A percentile compares a stretch with the other conserved stretches of the same genome.
Conservation (phyloP, 2,888 invertebrate species). For the Machimus atricapillus region DNA sequence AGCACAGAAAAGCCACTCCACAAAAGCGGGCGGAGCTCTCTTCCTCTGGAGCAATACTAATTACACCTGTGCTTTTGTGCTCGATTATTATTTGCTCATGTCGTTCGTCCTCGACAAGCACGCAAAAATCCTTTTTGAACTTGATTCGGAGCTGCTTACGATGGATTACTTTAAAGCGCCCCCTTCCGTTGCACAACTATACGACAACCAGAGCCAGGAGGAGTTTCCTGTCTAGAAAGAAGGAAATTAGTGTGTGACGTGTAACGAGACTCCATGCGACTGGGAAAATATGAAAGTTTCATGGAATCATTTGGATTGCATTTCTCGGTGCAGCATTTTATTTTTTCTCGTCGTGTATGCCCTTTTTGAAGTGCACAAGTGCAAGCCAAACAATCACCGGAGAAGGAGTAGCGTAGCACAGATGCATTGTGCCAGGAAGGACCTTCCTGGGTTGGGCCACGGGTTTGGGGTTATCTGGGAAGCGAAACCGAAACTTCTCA, state of each 20-base stretch:
- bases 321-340: not conserved
- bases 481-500: not conserved
- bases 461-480: not conserved
- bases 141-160: conserved; percentile 2
- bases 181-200: not conserved
- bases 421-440: not conserved
- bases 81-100: not conserved
- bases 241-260: conserved; percentile 14
- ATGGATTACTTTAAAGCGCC: not conserved
- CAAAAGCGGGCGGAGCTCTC: not conserved
- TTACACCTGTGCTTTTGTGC: conserved; percentile 1
- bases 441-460: not conserved
- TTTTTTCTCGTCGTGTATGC: not conserved
- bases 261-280: not conserved
- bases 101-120: not conserved
- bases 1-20: not conserved
- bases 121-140: conserved; percentile 21
- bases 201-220: not conserved
- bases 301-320: conserved; percentile 2
- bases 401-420: not conserved
- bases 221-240: not conserved
- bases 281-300: not conserved
- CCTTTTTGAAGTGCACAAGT: conserved; percentile 10
- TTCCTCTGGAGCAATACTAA: not conserved
- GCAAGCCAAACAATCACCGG: conserved; percentile 24